Percentiles rank a stretch among this genome's conserved stretches.
phyloP scores from a whole-genome alignment of 2,113 vertebrate species.

The Takifugu bimaculatus region DNA sequence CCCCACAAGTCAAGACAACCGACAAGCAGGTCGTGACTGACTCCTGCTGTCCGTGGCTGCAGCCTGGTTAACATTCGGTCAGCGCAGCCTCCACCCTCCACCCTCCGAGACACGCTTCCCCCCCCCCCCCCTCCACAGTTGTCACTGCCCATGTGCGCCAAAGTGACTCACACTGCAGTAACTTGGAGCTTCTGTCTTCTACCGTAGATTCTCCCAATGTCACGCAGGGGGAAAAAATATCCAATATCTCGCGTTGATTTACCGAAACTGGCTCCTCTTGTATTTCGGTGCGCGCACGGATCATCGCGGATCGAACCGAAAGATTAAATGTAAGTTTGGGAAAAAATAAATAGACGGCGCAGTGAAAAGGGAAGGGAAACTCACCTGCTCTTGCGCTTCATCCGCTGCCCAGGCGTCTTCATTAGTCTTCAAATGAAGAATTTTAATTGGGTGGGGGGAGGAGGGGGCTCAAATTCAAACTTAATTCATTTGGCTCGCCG shows the following conservation, averaged over 20 bases:
- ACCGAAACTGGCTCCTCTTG: neutral
- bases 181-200: slow-evolving; percentile 68
- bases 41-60: slow-evolving; percentile 16
- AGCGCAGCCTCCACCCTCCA: slow-evolving; percentile 32
- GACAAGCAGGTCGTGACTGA: slow-evolving; percentile 37
- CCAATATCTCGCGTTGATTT: slow-evolving; percentile 1
- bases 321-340: too few relatives aligned
- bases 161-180: slow-evolving; percentile 85
- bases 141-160: slow-evolving; percentile 78
- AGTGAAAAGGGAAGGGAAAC: slow-evolving; percentile 18
- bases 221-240: slow-evolving; percentile 47
- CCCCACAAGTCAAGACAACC: neutral
- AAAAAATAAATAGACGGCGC: neutral
- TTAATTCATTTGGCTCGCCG: neutral
- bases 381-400: slow-evolving; percentile 49
- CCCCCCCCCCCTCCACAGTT: slow-evolving; percentile 47
- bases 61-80: slow-evolving; percentile 62
- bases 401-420: slow-evolving; percentile 21
- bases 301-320: neutral
- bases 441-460: neutral
- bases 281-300: slow-evolving; percentile 8
- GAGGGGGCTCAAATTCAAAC: slow-evolving; percentile 15
- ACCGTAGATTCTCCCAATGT: slow-evolving; percentile 57
- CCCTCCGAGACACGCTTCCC: slow-evolving; percentile 42
- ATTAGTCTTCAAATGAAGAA: slow-evolving; percentile 32